A percentile compares a stretch with the other conserved stretches of the same genome.
Evolutionary conservation across 1,140 invertebrate genomes (phyloP).

Genomic region (Bombus huntii): DNA sequence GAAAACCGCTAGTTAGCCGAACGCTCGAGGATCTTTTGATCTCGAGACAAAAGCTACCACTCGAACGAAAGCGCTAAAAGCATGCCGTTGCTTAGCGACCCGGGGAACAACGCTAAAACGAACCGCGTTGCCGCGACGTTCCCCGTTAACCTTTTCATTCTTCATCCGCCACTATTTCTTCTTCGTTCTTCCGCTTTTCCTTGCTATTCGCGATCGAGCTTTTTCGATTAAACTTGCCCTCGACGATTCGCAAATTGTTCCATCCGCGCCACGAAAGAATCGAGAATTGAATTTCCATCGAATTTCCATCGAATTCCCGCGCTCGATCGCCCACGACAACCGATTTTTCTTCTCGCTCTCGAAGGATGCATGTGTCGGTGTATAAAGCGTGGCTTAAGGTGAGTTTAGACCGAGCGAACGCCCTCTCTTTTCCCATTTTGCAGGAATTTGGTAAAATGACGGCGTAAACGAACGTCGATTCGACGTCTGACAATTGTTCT

Average conservation of each 20-base stretch:
- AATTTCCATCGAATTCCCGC: not conserved
- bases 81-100: constrained; percentile 70
- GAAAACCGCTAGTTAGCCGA: not conserved
- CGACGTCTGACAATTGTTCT: too few species aligned
- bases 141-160: too few species aligned
- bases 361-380: too few species aligned
- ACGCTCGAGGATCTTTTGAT: constrained; percentile 16
- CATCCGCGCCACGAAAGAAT: not conserved
- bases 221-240: constrained; percentile 1
- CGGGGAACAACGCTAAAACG: constrained; percentile 28
- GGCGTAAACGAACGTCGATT: too few species aligned
- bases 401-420: too few species aligned
- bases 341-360: too few species aligned
- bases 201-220: not conserved
- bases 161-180: too few species aligned
- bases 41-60: constrained; percentile 42
- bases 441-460: too few species aligned
- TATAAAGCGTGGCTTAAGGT: too few species aligned
- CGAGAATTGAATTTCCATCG: not conserved
- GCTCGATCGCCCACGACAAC: not conserved
- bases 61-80: constrained; percentile 32
- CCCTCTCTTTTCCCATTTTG: too few species aligned
- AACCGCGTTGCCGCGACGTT: not conserved
- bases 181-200: too few species aligned
- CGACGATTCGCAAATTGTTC: not conserved